Base-by-base conservation (phyloP, 2,113 vertebrate species). In the Macrotis lagotis region DNA sequence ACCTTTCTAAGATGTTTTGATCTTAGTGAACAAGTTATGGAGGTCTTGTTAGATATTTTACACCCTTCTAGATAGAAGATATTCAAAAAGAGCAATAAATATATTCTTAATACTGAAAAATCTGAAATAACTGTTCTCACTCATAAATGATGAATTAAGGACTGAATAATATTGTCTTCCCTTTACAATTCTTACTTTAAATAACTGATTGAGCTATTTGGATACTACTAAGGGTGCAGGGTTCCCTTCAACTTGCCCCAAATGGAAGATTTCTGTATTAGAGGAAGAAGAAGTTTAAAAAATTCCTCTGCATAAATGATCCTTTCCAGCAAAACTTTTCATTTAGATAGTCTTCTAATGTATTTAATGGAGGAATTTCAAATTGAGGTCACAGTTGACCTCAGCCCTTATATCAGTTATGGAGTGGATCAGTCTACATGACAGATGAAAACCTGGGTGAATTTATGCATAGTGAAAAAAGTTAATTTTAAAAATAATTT, bases 281-380 rank as follows among this genome's bases (percentile, higher is more conserved):
- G 74, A 93, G 88, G 52, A 91, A 93, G 88, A 55, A 94, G 94
- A 94, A 88, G 74, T 95, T 92, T 90, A 89, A 66, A 96, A 96
- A 90, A 55, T 91, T 97, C 90, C 83, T 90, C 59, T 48, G 93
- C 96, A 91, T 93, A 97, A 97, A 97, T 90, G 96, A 96, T 94
- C 50, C 93, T 95, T 94, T 52, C 31, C 31, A 44, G 91, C 11
- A 47, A 92, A 94, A 50, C 92, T 93, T 97, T 96, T 94, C 97
- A 94, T 95, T 91, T 96, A 92, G 91, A 83, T 50, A 89, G 93
- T 59, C 95, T 94, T 44, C 96, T 59, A 0, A 0, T 95, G 95
- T 92, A 74, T 95, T 94, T 94, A 95, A 94, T 94, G 3, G 0
- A 90, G 94, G 44, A 91, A 51, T 93, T 95, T 96, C 95, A 55